phyloP scores from a whole-genome alignment of 2,113 vertebrate species.

The Tetraodon nigroviridis region DNA sequence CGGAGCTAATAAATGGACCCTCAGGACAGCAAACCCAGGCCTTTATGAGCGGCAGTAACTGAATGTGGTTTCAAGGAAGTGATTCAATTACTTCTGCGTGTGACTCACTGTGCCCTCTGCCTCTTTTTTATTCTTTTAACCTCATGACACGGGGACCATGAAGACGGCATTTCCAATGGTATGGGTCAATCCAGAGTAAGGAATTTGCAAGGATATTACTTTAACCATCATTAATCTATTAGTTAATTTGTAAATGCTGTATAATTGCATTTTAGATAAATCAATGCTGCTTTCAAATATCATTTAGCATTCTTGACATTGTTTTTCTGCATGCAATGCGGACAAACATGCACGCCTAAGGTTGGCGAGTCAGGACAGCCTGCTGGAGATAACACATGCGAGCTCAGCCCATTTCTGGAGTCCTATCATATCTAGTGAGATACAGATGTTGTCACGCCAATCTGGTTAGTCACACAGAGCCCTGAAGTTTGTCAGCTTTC shows the following conservation, averaged over 20 bases:
- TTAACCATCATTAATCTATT: background rate
- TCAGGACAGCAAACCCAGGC: constrained; percentile 39
- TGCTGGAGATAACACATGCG: background rate
- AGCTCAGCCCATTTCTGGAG: background rate
- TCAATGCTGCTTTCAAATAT: background rate
- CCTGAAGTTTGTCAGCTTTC: background rate
- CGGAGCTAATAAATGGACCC: constrained; percentile 41
- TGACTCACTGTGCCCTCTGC: constrained; percentile 41
- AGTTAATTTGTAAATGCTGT: background rate
- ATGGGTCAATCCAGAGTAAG: background rate
- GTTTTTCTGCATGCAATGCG: background rate
- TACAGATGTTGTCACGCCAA: constrained; percentile 32
- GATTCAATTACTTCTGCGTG: constrained; percentile 60
- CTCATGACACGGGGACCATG: constrained; percentile 45
- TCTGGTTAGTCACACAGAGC: constrained; percentile 40
- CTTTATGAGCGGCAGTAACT: constrained; percentile 61
- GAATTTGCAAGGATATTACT: background rate
- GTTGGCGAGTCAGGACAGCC: background rate
- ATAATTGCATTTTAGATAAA: background rate
- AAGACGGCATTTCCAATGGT: constrained; percentile 31
- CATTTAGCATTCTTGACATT: background rate
- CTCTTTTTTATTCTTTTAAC: constrained; percentile 13
- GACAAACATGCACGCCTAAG: background rate
- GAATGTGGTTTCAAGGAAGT: constrained; percentile 49
- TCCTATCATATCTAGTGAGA: constrained; percentile 27